These are phyloP conservation scores for Clytia hemisphaerica DNA, from an alignment of 30 jellyfish, hydroid and myxozoan genomes.

Conservation along the genomic window DNA sequence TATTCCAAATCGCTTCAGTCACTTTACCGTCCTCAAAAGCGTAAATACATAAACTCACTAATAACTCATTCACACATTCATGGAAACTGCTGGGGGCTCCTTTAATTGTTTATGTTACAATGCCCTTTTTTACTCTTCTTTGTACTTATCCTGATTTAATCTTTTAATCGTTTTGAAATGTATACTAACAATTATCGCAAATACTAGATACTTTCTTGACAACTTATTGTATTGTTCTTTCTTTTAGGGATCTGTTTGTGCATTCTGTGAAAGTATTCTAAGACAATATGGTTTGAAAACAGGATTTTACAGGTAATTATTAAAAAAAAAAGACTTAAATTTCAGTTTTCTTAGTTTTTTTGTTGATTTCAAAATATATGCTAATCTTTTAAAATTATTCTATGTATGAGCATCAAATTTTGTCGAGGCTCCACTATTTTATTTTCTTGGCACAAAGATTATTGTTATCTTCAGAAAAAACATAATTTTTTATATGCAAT, in stretches of 20 bases:
- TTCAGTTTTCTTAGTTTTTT: background rate
- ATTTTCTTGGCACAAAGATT: no score
- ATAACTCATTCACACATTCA: no score
- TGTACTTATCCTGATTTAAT: no score
- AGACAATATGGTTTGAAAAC: constrained; percentile 79
- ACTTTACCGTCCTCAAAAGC: no score
- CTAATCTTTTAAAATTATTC: no score
- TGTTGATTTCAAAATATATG: background rate
- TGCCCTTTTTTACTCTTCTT: no score
- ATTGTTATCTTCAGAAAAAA: background rate
- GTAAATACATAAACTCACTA: no score
- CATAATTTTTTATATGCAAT: background rate
- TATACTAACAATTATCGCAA: background rate
- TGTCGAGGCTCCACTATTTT: no score
- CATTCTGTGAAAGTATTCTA: constrained; percentile 70
- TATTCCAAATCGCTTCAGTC: no score
- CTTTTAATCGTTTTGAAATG: background rate
- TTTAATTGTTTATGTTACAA: no score
- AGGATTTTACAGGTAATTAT: constrained; percentile 73
- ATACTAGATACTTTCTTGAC: background rate
- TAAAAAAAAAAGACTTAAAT: background rate
- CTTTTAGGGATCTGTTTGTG: constrained; percentile 91
- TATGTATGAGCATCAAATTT: no score
- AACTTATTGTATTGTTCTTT: background rate
- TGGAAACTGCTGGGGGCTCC: no score